These are phyloP conservation scores for Ellobius talpinus DNA, from an alignment of 2,113 vertebrate genomes.

Conservation along the genomic window DNA sequence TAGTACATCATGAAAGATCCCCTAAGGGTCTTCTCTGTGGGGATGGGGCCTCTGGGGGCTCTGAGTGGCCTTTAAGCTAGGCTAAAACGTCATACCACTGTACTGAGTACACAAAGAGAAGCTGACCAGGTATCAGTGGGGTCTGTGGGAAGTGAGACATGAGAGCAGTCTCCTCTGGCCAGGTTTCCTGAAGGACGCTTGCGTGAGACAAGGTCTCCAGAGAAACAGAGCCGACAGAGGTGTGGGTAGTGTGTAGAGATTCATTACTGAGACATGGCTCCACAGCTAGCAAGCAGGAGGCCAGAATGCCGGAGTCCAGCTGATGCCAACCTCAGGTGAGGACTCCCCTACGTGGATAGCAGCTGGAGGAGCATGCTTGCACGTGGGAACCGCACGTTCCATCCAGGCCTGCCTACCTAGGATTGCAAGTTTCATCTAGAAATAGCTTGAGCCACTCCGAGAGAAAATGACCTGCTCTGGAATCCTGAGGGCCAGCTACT, in stretches of 20 bases:
- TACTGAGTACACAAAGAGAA: not conserved
- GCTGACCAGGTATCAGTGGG: not conserved
- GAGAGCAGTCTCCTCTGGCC: not conserved
- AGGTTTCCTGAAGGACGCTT: not conserved
- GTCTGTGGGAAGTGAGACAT: not conserved
- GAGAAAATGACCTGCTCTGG: not conserved
- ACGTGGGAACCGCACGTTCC: not conserved
- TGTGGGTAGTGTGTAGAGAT: not conserved
- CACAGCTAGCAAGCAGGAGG: not conserved
- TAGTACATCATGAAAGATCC: not conserved
- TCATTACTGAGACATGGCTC: not conserved
- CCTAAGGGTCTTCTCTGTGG: not conserved
- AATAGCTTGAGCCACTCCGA: not conserved
- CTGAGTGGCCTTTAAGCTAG: not conserved
- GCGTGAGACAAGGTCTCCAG: not conserved
- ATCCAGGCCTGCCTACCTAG: not conserved
- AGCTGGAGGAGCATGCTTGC: not conserved
- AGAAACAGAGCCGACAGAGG: not conserved
- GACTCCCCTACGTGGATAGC: not conserved
- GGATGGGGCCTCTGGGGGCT: not conserved
- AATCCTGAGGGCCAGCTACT: not conserved
- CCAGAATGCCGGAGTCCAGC: not conserved
- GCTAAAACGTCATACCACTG: not conserved
- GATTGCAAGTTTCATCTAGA: not conserved
- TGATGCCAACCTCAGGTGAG: no score